Evolutionary conservation across 2,113 vertebrate genomes (phyloP).

Genomic region (Oxygymnocypris stewartii): DNA sequence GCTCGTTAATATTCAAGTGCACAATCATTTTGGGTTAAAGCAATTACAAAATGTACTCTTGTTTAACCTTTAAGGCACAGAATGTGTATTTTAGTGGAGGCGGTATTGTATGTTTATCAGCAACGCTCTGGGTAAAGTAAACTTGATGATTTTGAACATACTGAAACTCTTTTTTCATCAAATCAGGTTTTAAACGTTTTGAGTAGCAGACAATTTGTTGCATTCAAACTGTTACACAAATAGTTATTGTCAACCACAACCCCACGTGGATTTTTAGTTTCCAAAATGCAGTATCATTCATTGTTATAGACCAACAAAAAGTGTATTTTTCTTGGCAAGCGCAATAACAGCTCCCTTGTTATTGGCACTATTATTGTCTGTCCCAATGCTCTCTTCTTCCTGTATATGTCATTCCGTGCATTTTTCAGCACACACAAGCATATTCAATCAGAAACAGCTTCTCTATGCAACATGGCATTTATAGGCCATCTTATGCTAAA

Average conservation of each 20-base stretch:
- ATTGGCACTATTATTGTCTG: slow-evolving; percentile 23
- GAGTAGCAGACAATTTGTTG: not conserved
- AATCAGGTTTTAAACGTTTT: not conserved
- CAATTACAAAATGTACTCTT: slow-evolving; percentile 41
- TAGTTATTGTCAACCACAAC: not conserved
- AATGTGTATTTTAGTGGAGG: slow-evolving; percentile 7
- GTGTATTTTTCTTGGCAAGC: slow-evolving; percentile 30
- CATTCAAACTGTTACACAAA: not conserved
- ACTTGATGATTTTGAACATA: not conserved
- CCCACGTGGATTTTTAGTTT: slow-evolving; percentile 19
- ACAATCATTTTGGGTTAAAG: slow-evolving; percentile 42
- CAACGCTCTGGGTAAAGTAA: not conserved
- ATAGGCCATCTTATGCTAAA: not conserved
- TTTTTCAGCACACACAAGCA: not conserved
- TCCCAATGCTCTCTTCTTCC: not conserved
- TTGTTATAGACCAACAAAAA: not conserved
- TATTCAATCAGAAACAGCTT: slow-evolving; percentile 25
- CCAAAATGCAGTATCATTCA: not conserved
- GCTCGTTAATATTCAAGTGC: slow-evolving; percentile 53
- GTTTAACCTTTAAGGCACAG: slow-evolving; percentile 42
- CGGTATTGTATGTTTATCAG: not conserved
- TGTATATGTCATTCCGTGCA: slow-evolving; percentile 11
- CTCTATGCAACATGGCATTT: not conserved
- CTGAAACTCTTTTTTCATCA: not conserved
- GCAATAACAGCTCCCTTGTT: slow-evolving; percentile 13